Evolutionary conservation across 2,797 vertebrate species (phyloP), one percentile per base, ranked within the genome.

Genomic region (Poecilia gillii): DNA sequence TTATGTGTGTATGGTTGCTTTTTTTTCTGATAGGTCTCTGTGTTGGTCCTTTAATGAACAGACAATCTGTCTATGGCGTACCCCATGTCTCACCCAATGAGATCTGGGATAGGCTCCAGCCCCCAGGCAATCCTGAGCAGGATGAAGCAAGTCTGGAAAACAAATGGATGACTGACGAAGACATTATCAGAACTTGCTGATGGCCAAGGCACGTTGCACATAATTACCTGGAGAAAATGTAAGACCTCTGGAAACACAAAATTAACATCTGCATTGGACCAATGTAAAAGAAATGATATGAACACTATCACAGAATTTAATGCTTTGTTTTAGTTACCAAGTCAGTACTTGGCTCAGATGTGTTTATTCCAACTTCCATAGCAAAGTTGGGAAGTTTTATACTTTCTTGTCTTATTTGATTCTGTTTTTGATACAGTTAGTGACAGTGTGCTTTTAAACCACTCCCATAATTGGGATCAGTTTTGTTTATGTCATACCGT

Each of bases 121-220:
- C 39, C 39, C 74, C 16, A 28, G 14, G 39, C 43, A 28, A 46
- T 43, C 74, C 74, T 75, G 74, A 62, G 13, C n/a, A 75, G 55
- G 8, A 62, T 4, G 4, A 73, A 33, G 39, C 18, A 43, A 43
- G 55, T 28, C 28, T 31, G n/a, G 55, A 75, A 74, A 75, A 75
- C 62, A 59, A 75, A 59, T 45, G 57, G 13, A 76, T 68, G 46
- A 25, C 62, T n/a, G 46, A 76, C 6, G 13, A 66, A 51, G 46
- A 68, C 75, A 66, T 76, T n/a, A 47, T 39, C n/a, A 43, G 39
- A 55, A 70, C 23, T 31, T 45, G 43, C 33, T 71, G 76, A 39
- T 45, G 45, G n/a, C 51, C 39, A 55, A 72, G 76, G 51, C 25
- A 70, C 14, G 14, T 18, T 53, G n/a, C 31, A 70, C 31, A 36